Evolutionary conservation across 2,888 invertebrate genomes (phyloP).

Genomic region (Aphidius colemani): DNA sequence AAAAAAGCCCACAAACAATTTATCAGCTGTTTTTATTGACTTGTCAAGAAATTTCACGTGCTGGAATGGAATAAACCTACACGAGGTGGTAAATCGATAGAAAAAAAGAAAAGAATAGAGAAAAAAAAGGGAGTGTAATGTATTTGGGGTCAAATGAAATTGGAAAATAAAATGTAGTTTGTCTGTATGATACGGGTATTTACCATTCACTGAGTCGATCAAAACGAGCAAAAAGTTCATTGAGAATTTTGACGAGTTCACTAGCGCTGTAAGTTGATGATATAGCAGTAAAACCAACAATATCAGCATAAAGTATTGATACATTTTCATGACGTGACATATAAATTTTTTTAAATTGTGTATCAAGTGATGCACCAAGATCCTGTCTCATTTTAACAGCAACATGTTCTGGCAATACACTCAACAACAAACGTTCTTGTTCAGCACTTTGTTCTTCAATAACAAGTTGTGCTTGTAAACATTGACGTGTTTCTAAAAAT

Average conservation of each 20-base stretch:
- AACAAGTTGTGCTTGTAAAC: constrained; percentile 87
- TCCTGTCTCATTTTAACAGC: constrained; percentile 97
- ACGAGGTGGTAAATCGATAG: background rate
- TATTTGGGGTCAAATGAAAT: background rate
- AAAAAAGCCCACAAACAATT: too few species aligned
- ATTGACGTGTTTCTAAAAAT: constrained; percentile 88
- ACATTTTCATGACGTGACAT: constrained; percentile 97
- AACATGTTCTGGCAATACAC: constrained; percentile 93
- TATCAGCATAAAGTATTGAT: constrained; percentile 97
- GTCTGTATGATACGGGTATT: constrained; percentile 19
- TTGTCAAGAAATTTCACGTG: background rate
- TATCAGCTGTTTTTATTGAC: background rate
- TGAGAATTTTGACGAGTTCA: constrained; percentile 92
- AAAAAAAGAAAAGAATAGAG: background rate
- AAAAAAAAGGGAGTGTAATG: constrained; percentile 11
- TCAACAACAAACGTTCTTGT: constrained; percentile 88
- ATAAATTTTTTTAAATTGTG: constrained; percentile 96
- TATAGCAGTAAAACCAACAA: constrained; percentile 96
- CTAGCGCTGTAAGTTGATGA: constrained; percentile 94
- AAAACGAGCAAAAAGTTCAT: constrained; percentile 94
- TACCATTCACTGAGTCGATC: constrained; percentile 75
- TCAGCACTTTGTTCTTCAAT: constrained; percentile 94
- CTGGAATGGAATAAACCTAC: background rate
- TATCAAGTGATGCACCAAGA: constrained; percentile 82
- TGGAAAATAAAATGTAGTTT: background rate